phyloP scores from a whole-genome alignment of 2,113 vertebrate genomes.

The Calypte anna region DNA sequence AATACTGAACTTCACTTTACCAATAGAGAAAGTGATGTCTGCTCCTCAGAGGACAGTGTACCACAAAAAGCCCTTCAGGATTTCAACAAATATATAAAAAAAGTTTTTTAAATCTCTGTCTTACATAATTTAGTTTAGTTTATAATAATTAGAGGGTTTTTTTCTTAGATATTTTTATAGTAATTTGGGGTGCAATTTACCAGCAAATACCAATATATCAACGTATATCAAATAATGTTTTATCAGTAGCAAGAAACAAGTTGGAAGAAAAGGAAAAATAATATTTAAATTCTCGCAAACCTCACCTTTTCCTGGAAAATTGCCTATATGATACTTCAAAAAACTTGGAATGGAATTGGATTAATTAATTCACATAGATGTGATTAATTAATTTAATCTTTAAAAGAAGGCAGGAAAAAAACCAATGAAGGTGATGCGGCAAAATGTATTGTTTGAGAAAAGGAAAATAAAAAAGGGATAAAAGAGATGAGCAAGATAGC shows the following conservation, averaged over 20 bases:
- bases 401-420: background rate
- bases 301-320: background rate
- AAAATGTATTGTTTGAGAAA: background rate
- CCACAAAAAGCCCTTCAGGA: background rate
- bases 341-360: background rate
- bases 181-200: background rate
- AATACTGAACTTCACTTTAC: background rate
- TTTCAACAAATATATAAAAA: background rate
- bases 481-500: background rate
- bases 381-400: background rate
- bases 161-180: background rate
- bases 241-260: background rate
- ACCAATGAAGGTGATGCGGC: background rate
- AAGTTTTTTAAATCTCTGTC: rapidly evolving
- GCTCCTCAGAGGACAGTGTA: background rate
- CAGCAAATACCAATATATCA: background rate
- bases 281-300: background rate
- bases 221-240: background rate
- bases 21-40: background rate
- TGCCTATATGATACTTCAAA: background rate
- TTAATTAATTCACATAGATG: background rate
- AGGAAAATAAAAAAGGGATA: background rate
- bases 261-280: background rate
- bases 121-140: background rate
- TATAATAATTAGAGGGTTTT: background rate